Percentiles rank a stretch among this genome's conserved stretches.
Evolutionary conservation across 2,797 vertebrate species (phyloP).

Genomic region (Fistularia commersonii): DNA sequence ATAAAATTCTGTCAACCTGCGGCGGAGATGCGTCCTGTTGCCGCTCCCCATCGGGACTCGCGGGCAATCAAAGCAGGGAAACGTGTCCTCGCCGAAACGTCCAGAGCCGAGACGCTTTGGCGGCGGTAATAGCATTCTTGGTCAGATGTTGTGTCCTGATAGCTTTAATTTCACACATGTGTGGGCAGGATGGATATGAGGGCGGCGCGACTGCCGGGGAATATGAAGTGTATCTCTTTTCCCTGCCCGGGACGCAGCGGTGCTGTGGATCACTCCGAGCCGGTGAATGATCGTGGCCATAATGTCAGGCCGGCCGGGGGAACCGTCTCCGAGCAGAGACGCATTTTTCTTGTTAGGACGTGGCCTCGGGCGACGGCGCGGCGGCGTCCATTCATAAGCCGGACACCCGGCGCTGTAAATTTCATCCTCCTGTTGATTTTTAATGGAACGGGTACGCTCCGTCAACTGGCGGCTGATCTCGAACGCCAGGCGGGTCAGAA

Average conservation of each 20-base stretch:
- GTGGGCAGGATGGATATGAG: constrained; percentile 59
- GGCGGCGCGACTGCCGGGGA: constrained; percentile 32
- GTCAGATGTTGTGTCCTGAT: constrained; percentile 62
- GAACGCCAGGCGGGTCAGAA: too few relatives aligned
- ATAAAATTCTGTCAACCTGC: constrained; percentile 30
- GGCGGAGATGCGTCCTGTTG: constrained; percentile 59
- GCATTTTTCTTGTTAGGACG: constrained; percentile 8
- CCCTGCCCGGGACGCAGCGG: constrained; percentile 35
- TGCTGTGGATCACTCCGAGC: constrained; percentile 25
- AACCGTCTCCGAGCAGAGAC: constrained; percentile 2
- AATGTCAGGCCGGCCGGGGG: constrained; percentile 16
- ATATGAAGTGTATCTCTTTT: constrained; percentile 55
- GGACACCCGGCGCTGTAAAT: too few relatives aligned
- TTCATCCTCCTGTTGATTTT: too few relatives aligned
- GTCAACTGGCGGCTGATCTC: background rate
- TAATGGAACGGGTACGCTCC: background rate
- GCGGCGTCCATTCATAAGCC: background rate
- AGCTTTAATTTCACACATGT: constrained; percentile 77
- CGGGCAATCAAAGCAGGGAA: constrained; percentile 56
- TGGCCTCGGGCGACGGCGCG: background rate
- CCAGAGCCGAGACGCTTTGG: constrained; percentile 53
- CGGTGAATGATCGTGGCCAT: constrained; percentile 25
- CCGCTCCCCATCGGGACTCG: constrained; percentile 43
- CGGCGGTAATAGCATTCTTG: constrained; percentile 63
- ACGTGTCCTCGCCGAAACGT: constrained; percentile 52